Evolutionary conservation across 1,140 invertebrate species (phyloP), one percentile per base, ranked within the genome.

Genomic region (Camponotus pennsylvanicus): DNA sequence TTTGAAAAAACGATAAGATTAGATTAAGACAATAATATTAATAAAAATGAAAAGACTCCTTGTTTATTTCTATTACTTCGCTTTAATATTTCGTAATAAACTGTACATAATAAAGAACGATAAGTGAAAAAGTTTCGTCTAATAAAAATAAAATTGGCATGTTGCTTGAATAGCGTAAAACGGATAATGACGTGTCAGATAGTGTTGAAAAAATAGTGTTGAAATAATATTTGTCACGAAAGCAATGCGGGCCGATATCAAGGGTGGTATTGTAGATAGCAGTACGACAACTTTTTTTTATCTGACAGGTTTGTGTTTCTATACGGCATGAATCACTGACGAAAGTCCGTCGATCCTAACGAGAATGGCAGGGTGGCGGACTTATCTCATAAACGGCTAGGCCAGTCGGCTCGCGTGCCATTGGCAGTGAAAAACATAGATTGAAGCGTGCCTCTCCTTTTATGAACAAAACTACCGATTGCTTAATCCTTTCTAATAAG

Each of bases 381-480:
- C 63, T 73, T 52, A 70, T 87, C 82, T 63, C 89, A 86, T 90
- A 90, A 90, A 90, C 69, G 89, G 83, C 83, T 67, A 90, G 70
- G 69, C 73, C 80, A 79, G 73, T 85, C 70, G 78, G 79, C 75
- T 87, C 91, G 91, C 90, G 92, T 92, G 93, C 88, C 91, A 95
- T 94, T 94, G 94, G 91, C 94, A 94, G 93, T 94, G 94, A 95
- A 94, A 94, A 94, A 90, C 93, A 86, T 89, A 94, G 93, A 94
- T 93, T 93, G 94, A 94, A 94, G 94, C 94, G 90, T 93, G 93
- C 91, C 92, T 93, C 86, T 93, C 93, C 93, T 94, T 95, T 95
- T 95, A 94, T 92, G 92, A 94, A 90, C 89, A 85, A 90, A 93
- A 92, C 78, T 88, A 88, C 80, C 93, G 93, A 94, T 95, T 95